phyloP scores from a whole-genome alignment of 2,888 invertebrate genomes.

The Colletes collaris region DNA sequence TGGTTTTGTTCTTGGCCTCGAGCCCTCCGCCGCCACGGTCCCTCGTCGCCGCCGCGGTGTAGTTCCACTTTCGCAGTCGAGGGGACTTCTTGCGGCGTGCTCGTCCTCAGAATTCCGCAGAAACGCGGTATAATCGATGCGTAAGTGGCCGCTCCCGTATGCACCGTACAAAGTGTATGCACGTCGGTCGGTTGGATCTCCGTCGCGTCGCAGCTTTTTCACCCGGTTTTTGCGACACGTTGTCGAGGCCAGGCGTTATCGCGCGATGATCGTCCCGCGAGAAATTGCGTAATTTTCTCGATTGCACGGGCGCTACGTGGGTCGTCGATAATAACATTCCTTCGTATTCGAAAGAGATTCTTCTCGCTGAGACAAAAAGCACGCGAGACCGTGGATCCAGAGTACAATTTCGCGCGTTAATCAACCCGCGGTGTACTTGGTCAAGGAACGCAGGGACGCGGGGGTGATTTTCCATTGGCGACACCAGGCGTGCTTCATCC shows the following conservation, averaged over 20 bases:
- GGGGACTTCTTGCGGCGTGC: conserved; percentile 18
- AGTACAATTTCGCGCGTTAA: conserved; percentile 47
- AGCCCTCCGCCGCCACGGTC: background rate
- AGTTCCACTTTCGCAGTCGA: conserved; percentile 22
- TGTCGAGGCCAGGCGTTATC: conserved; percentile 10
- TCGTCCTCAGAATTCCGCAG: background rate
- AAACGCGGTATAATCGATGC: conserved; percentile 29
- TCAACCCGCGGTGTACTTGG: conserved; percentile 51
- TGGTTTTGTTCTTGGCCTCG: conserved; percentile 36
- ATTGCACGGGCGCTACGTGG: conserved; percentile 1
- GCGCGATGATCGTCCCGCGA: background rate
- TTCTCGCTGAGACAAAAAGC: background rate
- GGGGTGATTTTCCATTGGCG: conserved; percentile 46
- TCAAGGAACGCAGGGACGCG: conserved; percentile 10
- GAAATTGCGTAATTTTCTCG: conserved; percentile 41
- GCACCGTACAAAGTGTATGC: conserved; percentile 3
- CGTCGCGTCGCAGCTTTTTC: conserved; percentile 12
- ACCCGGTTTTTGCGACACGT: background rate
- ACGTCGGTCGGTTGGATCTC: background rate
- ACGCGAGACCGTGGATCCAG: conserved; percentile 8
- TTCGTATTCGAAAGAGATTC: conserved; percentile 6
- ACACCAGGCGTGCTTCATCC: conserved; percentile 54
- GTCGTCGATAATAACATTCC: background rate
- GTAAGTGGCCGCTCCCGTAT: conserved; percentile 2
- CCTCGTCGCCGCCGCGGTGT: background rate